A percentile compares a stretch with the other conserved stretches of the same genome.
Evolutionary conservation across 2,797 vertebrate species (phyloP).

Genomic region (Tarsius wallacei): DNA sequence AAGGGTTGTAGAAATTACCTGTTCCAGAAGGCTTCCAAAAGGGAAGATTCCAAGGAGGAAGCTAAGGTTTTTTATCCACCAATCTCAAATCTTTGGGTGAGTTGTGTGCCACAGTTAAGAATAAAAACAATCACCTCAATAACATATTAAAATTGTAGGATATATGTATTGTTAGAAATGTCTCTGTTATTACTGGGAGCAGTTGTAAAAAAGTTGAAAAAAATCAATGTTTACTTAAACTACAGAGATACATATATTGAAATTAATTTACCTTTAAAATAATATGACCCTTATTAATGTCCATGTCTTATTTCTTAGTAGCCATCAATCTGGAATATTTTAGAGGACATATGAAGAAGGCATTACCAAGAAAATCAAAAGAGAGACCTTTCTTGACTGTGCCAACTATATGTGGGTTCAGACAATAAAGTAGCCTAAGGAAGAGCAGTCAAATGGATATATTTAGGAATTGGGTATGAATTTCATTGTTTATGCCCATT

Average conservation of each 20-base stretch:
- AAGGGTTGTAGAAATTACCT: background rate
- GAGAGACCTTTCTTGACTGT: background rate
- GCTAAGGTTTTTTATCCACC: constrained; percentile 2
- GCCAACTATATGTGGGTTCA: background rate
- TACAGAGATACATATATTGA: background rate
- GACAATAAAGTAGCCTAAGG: background rate
- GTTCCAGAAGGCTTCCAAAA: background rate
- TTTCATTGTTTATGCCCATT: constrained; percentile 46
- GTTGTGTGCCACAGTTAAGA: background rate
- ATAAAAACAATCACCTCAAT: constrained; percentile 11
- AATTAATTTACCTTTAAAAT: constrained; percentile 32
- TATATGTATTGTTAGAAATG: constrained; percentile 4
- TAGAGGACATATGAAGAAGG: background rate
- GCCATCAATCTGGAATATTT: background rate
- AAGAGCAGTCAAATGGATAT: background rate
- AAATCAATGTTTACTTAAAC: background rate
- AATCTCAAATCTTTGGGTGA: background rate
- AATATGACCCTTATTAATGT: background rate
- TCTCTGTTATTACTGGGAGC: background rate
- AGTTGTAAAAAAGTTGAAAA: constrained; percentile 35
- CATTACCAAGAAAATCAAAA: background rate
- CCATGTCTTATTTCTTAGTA: background rate
- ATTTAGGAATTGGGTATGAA: background rate
- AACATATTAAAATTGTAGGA: constrained; percentile 37
- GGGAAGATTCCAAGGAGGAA: background rate